Evolutionary conservation across 2,797 vertebrate genomes (phyloP).

Genomic region (Corythornis leucogaster): DNA sequence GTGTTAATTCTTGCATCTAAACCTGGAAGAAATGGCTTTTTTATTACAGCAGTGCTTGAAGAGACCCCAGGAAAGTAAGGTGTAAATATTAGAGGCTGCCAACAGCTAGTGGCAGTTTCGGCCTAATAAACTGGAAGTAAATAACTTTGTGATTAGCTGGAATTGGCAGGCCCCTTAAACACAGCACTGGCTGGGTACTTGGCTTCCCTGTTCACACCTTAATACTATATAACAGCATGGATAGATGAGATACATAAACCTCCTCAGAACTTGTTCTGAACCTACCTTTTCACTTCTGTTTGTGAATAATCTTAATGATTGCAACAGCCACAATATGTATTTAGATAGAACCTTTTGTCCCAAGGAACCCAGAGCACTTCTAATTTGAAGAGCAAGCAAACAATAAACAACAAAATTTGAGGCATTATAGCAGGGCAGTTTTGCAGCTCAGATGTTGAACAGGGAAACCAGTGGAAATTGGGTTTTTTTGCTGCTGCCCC

Average conservation of each 20-base stretch:
- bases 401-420: neutral
- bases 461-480: neutral
- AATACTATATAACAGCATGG: slow-evolving; percentile 7
- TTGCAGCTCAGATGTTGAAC: neutral
- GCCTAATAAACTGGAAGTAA: slow-evolving; percentile 86
- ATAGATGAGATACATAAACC: slow-evolving; percentile 24
- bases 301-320: slow-evolving; percentile 28
- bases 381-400: neutral
- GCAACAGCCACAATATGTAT: neutral
- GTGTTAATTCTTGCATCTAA: slow-evolving; percentile 60
- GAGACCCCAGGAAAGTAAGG: slow-evolving; percentile 80
- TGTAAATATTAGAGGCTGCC: slow-evolving; percentile 78
- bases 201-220: slow-evolving; percentile 47
- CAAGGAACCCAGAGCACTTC: slow-evolving; percentile 7
- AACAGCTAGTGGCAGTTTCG: slow-evolving; percentile 78
- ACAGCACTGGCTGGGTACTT: slow-evolving; percentile 14
- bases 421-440: neutral
- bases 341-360: slow-evolving; percentile 11
- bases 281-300: slow-evolving; percentile 34
- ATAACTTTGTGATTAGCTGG: slow-evolving; percentile 77
- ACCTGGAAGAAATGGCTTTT: slow-evolving; percentile 56
- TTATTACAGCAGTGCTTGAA: slow-evolving; percentile 71
- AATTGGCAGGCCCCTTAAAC: slow-evolving; percentile 87
- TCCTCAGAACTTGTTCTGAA: slow-evolving; percentile 42
- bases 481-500: neutral